Conservation (phyloP, 2,113 vertebrate genomes). For the Eonycteris spelaea region DNA sequence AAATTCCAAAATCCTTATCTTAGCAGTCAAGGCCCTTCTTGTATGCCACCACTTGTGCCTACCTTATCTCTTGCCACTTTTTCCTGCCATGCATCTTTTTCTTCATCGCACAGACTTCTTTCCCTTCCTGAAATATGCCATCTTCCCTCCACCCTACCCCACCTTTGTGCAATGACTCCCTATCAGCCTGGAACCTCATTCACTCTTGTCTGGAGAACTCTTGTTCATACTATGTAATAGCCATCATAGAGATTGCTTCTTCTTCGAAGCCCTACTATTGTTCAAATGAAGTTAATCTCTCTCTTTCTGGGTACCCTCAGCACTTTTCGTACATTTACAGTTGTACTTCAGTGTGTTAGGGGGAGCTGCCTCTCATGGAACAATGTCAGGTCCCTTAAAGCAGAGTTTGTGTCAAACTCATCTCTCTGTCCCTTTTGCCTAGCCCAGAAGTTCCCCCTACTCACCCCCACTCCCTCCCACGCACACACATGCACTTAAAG, state of each 20-base stretch:
- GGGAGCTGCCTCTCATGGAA: not conserved
- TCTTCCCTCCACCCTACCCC: no score
- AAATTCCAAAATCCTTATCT: not conserved
- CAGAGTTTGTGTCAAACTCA: not conserved
- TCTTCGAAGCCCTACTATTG: not conserved
- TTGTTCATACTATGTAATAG: not conserved
- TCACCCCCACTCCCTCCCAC: not conserved
- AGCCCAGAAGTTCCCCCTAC: not conserved
- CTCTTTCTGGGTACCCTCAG: not conserved
- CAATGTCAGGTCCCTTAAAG: not conserved
- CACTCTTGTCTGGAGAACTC: not conserved
- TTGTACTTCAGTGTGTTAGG: not conserved
- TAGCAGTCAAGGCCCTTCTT: not conserved
- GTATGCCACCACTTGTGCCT: not conserved
- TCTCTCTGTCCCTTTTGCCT: not conserved
- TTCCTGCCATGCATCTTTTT: not conserved
- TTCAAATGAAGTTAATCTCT: not conserved
- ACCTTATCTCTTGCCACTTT: not conserved
- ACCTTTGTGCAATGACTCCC: not conserved
- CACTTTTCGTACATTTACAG: not conserved
- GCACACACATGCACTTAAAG: not conserved
- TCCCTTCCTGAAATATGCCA: not conserved
- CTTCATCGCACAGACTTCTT: not conserved
- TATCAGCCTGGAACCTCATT: not conserved
- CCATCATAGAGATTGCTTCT: not conserved